Percentiles rank a stretch among this genome's conserved stretches.
phyloP scores from a whole-genome alignment of 2,113 vertebrate genomes.

The Orientallactaga bullata region DNA sequence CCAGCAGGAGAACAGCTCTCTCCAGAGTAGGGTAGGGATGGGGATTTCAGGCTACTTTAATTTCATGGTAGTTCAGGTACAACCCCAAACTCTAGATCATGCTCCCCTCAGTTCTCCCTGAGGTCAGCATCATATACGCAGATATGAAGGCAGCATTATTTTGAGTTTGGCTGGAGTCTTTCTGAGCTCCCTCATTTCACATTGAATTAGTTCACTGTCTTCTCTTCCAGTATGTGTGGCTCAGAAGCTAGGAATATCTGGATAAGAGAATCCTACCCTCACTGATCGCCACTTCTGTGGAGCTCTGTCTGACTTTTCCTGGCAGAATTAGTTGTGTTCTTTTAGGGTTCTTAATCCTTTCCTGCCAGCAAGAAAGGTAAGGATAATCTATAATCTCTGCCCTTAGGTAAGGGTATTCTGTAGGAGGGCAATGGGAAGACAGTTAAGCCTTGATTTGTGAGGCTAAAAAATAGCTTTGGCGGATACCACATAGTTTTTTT shows the following conservation, averaged over 20 bases:
- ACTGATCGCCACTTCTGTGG: slow-evolving; percentile 23
- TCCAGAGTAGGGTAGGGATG: background rate
- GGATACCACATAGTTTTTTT: slow-evolving; percentile 1
- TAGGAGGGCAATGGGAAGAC: background rate
- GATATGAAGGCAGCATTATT: background rate
- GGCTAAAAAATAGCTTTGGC: background rate
- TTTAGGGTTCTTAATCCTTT: slow-evolving; percentile 46
- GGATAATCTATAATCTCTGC: background rate
- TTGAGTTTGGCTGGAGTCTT: background rate
- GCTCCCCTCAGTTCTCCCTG: background rate
- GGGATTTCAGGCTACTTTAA: background rate
- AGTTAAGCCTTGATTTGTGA: slow-evolving; percentile 28
- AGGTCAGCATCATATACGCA: background rate
- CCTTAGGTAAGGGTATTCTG: slow-evolving; percentile 19
- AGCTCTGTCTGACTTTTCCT: slow-evolving; percentile 8
- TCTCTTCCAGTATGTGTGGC: background rate
- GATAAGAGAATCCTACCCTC: slow-evolving; percentile 21
- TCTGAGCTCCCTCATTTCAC: background rate
- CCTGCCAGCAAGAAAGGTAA: background rate
- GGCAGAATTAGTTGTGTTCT: slow-evolving; percentile 54
- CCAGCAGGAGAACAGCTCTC: background rate
- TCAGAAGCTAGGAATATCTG: background rate
- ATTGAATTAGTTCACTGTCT: background rate
- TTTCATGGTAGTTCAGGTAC: background rate
- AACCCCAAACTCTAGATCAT: background rate